Base-by-base conservation (phyloP, 2,888 invertebrate species). In the Dicycla oo region DNA sequence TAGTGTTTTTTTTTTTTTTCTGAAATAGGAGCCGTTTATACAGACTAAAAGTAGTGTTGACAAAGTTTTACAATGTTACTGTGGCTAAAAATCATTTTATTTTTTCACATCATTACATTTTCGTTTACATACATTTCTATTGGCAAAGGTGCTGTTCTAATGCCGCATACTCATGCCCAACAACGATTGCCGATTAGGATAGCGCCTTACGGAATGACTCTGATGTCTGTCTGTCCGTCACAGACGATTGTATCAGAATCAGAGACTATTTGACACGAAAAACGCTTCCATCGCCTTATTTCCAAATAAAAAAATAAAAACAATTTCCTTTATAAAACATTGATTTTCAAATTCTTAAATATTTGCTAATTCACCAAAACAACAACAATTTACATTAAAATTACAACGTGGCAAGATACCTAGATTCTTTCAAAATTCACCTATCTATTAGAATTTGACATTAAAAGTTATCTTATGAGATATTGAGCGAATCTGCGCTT, bases 391-490 rank as follows among this genome's bases (percentile, higher is more conserved):
- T 78, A 79, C 68, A 79, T 77, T 79, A 74, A 77, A 76, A 80
- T 80, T 73, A 82, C 69, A 62, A 85, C 43, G 72, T 83, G 84
- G 84, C 85, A 85, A 84, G 85, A 81, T 67, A 77, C 63, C 73
- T 79, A 79, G 71, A 75, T 81, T 69, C 49, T 68, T 66, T 84
- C 23, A 81, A 84, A 84, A 85, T 85, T 84, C 69, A 60, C 83
- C 84, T 84, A 84, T 80, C 84, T 84, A 84, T 67, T 83, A 84
- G 57, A 84, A 85, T 84, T 83, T 84, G 83, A 84, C 83, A 81
- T 83, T 81, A 75, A 75, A 81, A 81, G 63, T 83, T 84, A 83
- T 70, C 83, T 85, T 83, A 81, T 13, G 20, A 66, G 13, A 43
- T 64, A 78, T 84, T 84, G 85, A 85, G 85, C 85, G 81, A 73